These are phyloP conservation scores for Mongoloraphidia duomilia DNA, from an alignment of 2,888 invertebrate genomes.

Conservation along the genomic window DNA sequence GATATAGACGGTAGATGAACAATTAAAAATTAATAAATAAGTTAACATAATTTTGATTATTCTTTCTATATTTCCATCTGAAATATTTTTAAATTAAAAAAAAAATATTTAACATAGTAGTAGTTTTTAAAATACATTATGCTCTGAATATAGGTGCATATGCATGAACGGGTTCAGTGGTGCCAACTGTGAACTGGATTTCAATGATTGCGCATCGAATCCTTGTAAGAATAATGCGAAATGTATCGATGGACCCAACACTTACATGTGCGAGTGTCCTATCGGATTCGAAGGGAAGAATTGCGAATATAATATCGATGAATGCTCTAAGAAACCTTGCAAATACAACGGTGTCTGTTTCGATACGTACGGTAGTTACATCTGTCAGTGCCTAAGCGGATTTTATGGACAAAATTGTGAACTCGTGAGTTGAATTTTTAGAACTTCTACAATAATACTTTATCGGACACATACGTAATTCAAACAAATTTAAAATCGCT, in stretches of 20 bases:
- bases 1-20: no score
- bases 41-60: no score
- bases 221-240: conserved; percentile 59
- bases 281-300: conserved; percentile 61
- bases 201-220: conserved; percentile 58
- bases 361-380: conserved; percentile 67
- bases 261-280: conserved; percentile 64
- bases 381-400: conserved; percentile 65
- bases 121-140: conserved; percentile 17
- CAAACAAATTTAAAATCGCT: no score
- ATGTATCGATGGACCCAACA: conserved; percentile 59
- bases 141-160: conserved; percentile 24
- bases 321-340: conserved; percentile 57
- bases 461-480: no score
- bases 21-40: no score
- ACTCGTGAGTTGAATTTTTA: conserved; percentile 33
- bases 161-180: conserved; percentile 48
- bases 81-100: no score
- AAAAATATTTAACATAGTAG: no score
- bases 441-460: no score
- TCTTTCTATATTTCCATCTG: no score
- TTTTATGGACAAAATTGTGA: conserved; percentile 71
- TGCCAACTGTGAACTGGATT: conserved; percentile 52
- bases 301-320: conserved; percentile 68
- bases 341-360: conserved; percentile 62